A percentile compares a stretch with the other conserved stretches of the same genome.
These are phyloP conservation scores for Periparus ater DNA, from an alignment of 2,797 vertebrate species.

Conservation along the genomic window DNA sequence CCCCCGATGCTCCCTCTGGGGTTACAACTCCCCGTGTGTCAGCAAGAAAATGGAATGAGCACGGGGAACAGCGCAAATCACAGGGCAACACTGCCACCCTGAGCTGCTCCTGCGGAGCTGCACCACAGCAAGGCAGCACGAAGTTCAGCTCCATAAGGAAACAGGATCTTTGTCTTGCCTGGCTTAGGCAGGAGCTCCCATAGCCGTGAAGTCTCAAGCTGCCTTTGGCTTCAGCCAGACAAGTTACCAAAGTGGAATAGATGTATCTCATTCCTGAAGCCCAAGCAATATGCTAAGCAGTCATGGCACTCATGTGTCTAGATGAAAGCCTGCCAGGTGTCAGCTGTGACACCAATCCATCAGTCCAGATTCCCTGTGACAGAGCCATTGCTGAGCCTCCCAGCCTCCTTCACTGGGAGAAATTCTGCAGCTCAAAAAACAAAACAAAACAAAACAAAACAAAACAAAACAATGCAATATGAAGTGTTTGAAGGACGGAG, in stretches of 20 bases:
- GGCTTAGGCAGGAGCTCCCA: not conserved
- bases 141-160: not conserved
- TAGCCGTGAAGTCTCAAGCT: not conserved
- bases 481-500: not conserved
- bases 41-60: not conserved
- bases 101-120: not conserved
- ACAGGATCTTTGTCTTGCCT: not conserved
- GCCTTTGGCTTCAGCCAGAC: not conserved
- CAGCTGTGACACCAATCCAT: not conserved
- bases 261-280: not conserved
- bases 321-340: not conserved
- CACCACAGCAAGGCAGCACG: not conserved
- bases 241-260: not conserved
- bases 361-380: not conserved
- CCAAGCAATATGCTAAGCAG: not conserved
- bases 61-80: not conserved
- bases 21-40: not conserved
- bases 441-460: not conserved
- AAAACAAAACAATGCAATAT: not conserved
- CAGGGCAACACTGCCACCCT: slow-evolving; percentile 61
- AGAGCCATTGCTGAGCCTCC: not conserved
- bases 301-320: not conserved
- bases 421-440: not conserved
- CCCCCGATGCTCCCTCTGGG: not conserved
- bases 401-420: not conserved